Percentiles rank a stretch among this genome's conserved stretches.
These are phyloP conservation scores for Otus sunia DNA, from an alignment of 2,113 vertebrate species.

Conservation along the genomic window DNA sequence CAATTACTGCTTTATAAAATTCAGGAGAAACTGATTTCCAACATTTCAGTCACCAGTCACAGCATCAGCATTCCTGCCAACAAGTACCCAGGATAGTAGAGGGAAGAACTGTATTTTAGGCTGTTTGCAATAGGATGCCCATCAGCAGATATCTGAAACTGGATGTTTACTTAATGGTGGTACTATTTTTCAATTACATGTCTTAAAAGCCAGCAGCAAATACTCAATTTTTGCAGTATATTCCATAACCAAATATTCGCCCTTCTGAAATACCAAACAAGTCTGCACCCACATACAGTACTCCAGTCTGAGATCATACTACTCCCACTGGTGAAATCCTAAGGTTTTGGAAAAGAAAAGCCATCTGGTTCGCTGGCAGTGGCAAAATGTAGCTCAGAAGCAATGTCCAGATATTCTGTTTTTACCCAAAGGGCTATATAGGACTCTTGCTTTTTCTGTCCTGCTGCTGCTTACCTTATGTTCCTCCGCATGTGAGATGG, in stretches of 20 bases:
- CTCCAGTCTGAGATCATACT: constrained; percentile 40
- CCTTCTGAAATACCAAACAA: constrained; percentile 52
- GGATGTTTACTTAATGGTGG: background rate
- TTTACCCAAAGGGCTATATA: background rate
- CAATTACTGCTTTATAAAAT: background rate
- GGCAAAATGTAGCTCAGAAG: background rate
- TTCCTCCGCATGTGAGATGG: constrained; percentile 94
- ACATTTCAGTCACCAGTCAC: background rate
- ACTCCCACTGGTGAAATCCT: constrained; percentile 51
- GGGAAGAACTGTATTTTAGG: background rate
- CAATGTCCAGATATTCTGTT: background rate
- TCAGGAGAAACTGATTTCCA: background rate
- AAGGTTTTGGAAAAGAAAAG: constrained; percentile 36
- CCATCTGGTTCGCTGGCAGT: constrained; percentile 34
- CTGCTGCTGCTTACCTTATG: constrained; percentile 82
- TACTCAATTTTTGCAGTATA: background rate
- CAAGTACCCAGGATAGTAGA: background rate
- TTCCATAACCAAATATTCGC: constrained; percentile 18
- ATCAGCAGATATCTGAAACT: background rate
- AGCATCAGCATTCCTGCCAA: background rate
- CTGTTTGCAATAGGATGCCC: background rate
- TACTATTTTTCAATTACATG: background rate
- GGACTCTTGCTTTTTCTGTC: background rate
- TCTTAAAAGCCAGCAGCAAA: background rate
- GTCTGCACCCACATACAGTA: constrained; percentile 42